phyloP scores from a whole-genome alignment of 2,113 vertebrate genomes.

The Pyxicephalus adspersus region DNA sequence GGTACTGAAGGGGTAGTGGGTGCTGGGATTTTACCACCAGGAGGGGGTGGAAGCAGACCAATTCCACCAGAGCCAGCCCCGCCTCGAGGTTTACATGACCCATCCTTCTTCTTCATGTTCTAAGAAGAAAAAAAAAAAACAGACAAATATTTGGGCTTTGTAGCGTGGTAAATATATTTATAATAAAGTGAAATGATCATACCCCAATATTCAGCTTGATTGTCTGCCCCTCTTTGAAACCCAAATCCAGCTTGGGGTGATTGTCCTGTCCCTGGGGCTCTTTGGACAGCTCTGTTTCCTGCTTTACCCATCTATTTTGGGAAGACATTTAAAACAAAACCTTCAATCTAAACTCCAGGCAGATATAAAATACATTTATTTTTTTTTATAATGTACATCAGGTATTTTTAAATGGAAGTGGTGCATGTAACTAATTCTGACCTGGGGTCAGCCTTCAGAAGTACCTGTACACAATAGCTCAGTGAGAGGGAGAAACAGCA shows the following conservation, averaged over 20 bases:
- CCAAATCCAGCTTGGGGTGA: constrained; percentile 90
- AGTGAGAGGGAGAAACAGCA: too few species aligned
- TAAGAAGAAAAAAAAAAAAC: constrained; percentile 49
- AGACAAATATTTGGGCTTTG: not conserved
- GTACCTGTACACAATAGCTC: too few species aligned
- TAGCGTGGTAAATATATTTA: not conserved
- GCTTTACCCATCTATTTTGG: constrained; percentile 89
- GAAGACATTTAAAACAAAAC: not conserved
- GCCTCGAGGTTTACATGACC: constrained; percentile 75
- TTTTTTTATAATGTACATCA: too few species aligned
- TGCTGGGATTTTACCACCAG: constrained; percentile 81
- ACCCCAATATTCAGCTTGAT: constrained; percentile 97
- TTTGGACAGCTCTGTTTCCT: constrained; percentile 86
- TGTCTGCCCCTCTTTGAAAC: constrained; percentile 97
- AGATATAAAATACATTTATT: too few species aligned
- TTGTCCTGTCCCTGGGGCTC: constrained; percentile 84
- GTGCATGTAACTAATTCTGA: too few species aligned
- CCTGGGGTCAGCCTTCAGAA: too few species aligned
- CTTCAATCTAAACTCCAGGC: too few species aligned
- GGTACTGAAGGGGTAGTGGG: constrained; percentile 78
- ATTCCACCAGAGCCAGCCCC: constrained; percentile 78
- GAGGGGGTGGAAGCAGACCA: constrained; percentile 88
- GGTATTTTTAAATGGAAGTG: too few species aligned
- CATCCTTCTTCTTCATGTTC: constrained; percentile 85
- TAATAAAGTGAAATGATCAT: constrained; percentile 13